phyloP scores from a whole-genome alignment of 2,888 invertebrate genomes.

The Pseudococcus longispinus region DNA sequence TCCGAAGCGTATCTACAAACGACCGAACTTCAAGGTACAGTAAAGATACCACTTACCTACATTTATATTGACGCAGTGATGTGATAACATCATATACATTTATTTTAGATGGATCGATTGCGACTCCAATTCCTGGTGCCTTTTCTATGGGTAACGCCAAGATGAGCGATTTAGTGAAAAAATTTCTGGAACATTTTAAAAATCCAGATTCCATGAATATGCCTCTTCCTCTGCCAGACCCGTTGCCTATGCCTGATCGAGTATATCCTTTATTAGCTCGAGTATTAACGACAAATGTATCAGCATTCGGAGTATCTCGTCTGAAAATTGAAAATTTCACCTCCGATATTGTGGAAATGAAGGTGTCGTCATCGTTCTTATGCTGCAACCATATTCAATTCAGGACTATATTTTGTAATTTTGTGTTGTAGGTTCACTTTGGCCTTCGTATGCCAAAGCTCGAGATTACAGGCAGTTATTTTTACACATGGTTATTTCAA shows the following conservation, averaged over 20 bases:
- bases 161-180: conserved; percentile 53
- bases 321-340: conserved; percentile 76
- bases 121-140: background rate
- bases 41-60: background rate
- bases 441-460: conserved; percentile 75
- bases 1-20: background rate
- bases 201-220: conserved; percentile 81
- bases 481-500: conserved; percentile 73
- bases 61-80: background rate
- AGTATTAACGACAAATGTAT: conserved; percentile 73
- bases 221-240: conserved; percentile 80
- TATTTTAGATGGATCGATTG: background rate
- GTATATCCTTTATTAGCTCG: conserved; percentile 74
- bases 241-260: conserved; percentile 79
- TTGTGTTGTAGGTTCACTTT: conserved; percentile 69
- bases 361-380: conserved; percentile 65
- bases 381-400: background rate
- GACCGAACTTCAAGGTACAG: background rate
- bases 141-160: background rate
- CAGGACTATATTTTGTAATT: background rate
- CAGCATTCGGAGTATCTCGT: conserved; percentile 78
- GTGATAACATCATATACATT: too few relatives aligned
- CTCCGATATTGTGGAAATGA: conserved; percentile 77
- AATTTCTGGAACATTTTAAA: conserved; percentile 78
- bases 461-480: conserved; percentile 77